Base-by-base conservation (phyloP, 2,113 vertebrate genomes). In the Tapirus terrestris region DNA sequence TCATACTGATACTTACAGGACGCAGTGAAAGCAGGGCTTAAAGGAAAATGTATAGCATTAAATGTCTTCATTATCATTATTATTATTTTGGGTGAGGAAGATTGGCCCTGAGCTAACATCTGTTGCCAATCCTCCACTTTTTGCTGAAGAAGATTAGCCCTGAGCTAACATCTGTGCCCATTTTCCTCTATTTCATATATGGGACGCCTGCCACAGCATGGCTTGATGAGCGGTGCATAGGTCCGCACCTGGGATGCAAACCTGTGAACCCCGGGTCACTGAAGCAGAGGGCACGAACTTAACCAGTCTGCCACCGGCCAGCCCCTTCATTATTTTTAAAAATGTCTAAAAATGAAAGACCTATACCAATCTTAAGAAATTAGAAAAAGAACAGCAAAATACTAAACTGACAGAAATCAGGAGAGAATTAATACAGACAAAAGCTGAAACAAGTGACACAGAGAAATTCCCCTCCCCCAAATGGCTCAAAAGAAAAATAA, bases 361-460 rank as follows among this genome's bases (percentile, higher is more conserved):
- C 36, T 87, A 77, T 77, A 53, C 56, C 33, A 91, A 48, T 65
- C 43, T 90, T 85, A 81, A 72, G 53, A 86, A 70, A 77, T 36
- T 70, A 63, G 85, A 68, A 25, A 60, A 96, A 93, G 60, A 85
- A 51, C 9, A 76, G 58, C 58, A 96, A 95, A 61, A 89, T 70
- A 73, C 60, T 60, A 63, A 86, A 27, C 27, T 39, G 91, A 56
- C 53, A 58, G 36, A 96, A 83, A 87, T 79, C 43, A 89, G 67
- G 45, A 86, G 36, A 86, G 18, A 70, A 77, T 83, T 45, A n/a
- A 20, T 77, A 87, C 25, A 61, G 45, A 81, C 77, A 91, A 87
- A 76, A 77, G 20, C 27, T 48, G 81, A 72, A 75, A 72, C 31
- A n/a, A 53, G 14, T 36, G 61, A 83, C 72, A 67, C 25, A 83